Percentiles rank a stretch among this genome's conserved stretches.
These are phyloP conservation scores for Forbesichthys papilliferus DNA, from an alignment of 2,113 vertebrate genomes.

Conservation along the genomic window DNA sequence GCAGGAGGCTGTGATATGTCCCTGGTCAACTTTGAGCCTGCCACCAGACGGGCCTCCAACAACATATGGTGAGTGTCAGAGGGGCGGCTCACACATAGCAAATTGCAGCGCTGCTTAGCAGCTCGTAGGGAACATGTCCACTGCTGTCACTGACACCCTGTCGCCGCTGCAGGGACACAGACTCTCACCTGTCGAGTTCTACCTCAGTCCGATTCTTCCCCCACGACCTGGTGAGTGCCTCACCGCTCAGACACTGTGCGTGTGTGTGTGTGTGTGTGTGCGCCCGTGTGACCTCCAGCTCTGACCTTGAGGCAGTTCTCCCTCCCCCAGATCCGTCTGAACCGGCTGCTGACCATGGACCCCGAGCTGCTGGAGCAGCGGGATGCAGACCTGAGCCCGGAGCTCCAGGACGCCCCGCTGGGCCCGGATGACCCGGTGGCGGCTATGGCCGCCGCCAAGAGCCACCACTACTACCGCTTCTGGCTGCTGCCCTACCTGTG, in stretches of 20 bases:
- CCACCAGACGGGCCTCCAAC: constrained; percentile 94
- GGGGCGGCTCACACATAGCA: neutral
- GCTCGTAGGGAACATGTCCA: neutral
- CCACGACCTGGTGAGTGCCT: constrained; percentile 95
- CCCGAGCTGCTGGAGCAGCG: constrained; percentile 94
- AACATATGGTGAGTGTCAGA: constrained; percentile 90
- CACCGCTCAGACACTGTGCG: neutral
- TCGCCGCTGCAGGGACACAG: constrained; percentile 88
- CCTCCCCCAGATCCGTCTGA: constrained; percentile 92
- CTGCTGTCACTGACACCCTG: neutral
- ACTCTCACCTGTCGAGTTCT: constrained; percentile 99
- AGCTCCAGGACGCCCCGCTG: constrained; percentile 87
- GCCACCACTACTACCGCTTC: constrained; percentile 94
- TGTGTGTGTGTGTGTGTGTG: constrained; percentile 3
- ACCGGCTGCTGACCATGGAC: constrained; percentile 93
- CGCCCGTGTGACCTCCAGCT: neutral
- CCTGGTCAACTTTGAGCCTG: constrained; percentile 96
- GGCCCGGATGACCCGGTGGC: constrained; percentile 77
- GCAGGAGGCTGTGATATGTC: constrained; percentile 95
- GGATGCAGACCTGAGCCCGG: constrained; percentile 92
- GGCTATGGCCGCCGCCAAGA: constrained; percentile 78
- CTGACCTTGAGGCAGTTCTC: constrained; percentile 43
- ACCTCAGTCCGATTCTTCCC: constrained; percentile 99
- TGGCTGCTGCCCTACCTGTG: constrained; percentile 95
- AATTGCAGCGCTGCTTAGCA: neutral